These are phyloP conservation scores for Ferrisia virgata DNA, from an alignment of 2,888 invertebrate genomes.

Conservation along the genomic window DNA sequence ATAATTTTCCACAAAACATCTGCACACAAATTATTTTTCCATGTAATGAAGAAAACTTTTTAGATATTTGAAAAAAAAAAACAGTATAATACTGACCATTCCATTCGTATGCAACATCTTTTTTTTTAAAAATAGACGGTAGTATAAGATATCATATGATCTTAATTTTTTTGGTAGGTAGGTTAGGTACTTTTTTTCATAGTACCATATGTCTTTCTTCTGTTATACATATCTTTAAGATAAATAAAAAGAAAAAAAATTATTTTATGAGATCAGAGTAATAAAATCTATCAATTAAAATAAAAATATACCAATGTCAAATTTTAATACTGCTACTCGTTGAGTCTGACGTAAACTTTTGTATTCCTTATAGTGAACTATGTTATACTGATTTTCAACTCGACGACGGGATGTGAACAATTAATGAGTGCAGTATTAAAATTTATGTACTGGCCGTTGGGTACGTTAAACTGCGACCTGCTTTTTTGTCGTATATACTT, in stretches of 20 bases:
- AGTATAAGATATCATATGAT: not conserved
- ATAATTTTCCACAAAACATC: not conserved
- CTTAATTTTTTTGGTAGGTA: constrained; percentile 1
- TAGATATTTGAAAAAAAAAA: not conserved
- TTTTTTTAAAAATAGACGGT: not conserved
- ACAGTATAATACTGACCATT: not conserved
- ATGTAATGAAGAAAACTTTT: not conserved
- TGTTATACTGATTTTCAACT: not conserved
- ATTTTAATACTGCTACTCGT: constrained; percentile 15
- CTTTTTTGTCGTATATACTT: not conserved
- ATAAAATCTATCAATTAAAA: constrained; percentile 28
- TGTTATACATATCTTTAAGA: not conserved
- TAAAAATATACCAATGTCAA: constrained; percentile 13
- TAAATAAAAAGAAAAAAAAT: constrained; percentile 23
- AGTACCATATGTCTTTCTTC: not conserved
- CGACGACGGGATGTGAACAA: constrained; percentile 2
- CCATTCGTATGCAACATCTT: not conserved
- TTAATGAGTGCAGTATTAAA: constrained; percentile 15
- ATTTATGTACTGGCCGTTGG: constrained; percentile 4
- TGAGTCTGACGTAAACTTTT: not conserved
- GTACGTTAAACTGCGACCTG: constrained; percentile 10
- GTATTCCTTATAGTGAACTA: not conserved
- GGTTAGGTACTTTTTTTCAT: too few relatives aligned
- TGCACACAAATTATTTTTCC: not conserved
- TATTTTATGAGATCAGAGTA: constrained; percentile 22